Conservation (phyloP, 92 coral and sea anemone species). For the Siderastrea radians region DNA sequence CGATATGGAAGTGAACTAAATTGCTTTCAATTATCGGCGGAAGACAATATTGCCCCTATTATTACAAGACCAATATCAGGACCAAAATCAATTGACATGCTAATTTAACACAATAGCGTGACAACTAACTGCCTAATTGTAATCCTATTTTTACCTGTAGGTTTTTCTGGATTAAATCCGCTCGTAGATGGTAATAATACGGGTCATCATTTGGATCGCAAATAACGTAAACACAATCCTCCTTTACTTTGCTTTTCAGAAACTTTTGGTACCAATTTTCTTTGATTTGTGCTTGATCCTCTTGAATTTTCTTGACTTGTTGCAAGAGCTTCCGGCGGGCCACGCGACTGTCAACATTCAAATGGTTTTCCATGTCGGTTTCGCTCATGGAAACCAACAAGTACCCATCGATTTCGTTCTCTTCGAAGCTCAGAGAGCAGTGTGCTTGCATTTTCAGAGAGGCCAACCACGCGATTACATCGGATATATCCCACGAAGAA, state of each 20-base stretch:
- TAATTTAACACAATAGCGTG: slow-evolving; percentile 45
- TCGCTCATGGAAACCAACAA: slow-evolving; percentile 79
- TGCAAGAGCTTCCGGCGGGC: slow-evolving; percentile 82
- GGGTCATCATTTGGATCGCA: slow-evolving; percentile 87
- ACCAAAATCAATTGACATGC: slow-evolving; percentile 13
- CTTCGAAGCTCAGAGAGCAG: slow-evolving; percentile 91
- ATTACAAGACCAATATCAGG: too few relatives aligned
- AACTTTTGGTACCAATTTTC: slow-evolving; percentile 83
- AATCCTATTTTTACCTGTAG: slow-evolving; percentile 67
- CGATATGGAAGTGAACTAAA: background rate
- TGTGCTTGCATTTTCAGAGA: slow-evolving; percentile 89
- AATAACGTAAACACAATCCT: slow-evolving; percentile 81
- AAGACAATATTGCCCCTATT: background rate
- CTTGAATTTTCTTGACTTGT: slow-evolving; percentile 76
- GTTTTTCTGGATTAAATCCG: slow-evolving; percentile 72
- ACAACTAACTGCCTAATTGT: slow-evolving; percentile 11
- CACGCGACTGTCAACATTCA: slow-evolving; percentile 91
- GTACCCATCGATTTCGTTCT: slow-evolving; percentile 91
- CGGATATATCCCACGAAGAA: slow-evolving; percentile 77
- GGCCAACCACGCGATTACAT: slow-evolving; percentile 92
- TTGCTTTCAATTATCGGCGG: background rate
- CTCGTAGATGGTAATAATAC: slow-evolving; percentile 73
- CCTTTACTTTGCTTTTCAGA: slow-evolving; percentile 74
- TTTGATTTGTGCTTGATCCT: slow-evolving; percentile 72
- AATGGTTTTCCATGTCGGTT: slow-evolving; percentile 72